Percentiles rank a stretch among this genome's conserved stretches.
These are phyloP conservation scores for Hylaea fasciaria DNA, from an alignment of 2,888 invertebrate genomes.

Conservation along the genomic window DNA sequence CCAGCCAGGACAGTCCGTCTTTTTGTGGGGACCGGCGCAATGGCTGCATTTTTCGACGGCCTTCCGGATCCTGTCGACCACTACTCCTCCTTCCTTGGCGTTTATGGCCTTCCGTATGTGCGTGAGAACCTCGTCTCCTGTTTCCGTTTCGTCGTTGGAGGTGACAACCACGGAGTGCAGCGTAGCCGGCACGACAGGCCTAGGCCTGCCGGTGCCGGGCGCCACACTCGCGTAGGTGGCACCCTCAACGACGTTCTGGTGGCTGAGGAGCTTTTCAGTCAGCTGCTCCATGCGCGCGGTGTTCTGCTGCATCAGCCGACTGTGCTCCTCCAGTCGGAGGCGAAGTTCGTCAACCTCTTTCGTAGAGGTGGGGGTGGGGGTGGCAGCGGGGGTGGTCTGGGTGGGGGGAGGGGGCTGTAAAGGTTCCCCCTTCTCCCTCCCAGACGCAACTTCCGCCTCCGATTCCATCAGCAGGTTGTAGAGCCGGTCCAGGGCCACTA, in stretches of 20 bases:
- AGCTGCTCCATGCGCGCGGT: background rate
- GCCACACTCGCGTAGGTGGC: background rate
- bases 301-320: background rate
- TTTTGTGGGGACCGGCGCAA: slow-evolving; percentile 26
- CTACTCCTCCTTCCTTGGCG: slow-evolving; percentile 12
- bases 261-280: background rate
- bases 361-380: background rate
- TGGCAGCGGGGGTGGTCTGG: too few relatives aligned
- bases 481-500: background rate
- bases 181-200: background rate
- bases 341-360: too few relatives aligned
- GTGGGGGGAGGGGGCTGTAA: too few relatives aligned
- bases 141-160: background rate
- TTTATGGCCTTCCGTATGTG: slow-evolving; percentile 17
- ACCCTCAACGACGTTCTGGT: background rate
- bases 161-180: slow-evolving; percentile 17
- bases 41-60: slow-evolving; percentile 16
- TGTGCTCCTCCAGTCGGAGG: background rate
- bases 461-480: background rate
- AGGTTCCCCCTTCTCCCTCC: background rate
- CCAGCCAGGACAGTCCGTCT: slow-evolving; percentile 12
- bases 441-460: background rate
- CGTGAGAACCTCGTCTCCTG: slow-evolving; percentile 10
- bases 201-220: background rate
- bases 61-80: slow-evolving; percentile 11